phyloP scores from a whole-genome alignment of 2,113 vertebrate genomes.

The Hippocampus mohnikei region DNA sequence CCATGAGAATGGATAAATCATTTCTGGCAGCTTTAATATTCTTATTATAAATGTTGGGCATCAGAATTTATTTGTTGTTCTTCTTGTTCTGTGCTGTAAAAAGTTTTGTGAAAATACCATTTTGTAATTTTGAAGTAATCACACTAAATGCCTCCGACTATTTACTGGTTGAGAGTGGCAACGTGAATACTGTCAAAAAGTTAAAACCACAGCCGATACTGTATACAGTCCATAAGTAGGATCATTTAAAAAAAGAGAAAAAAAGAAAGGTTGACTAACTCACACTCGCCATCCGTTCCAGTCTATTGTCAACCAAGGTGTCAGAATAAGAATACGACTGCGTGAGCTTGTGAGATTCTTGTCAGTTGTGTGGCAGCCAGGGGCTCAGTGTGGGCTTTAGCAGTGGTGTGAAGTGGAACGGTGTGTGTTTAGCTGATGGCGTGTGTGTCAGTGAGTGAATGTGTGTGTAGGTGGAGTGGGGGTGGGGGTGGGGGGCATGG shows the following conservation, averaged over 20 bases:
- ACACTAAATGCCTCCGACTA: neutral
- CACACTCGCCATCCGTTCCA: constrained; percentile 27
- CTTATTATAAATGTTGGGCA: too few relatives aligned
- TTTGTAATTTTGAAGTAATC: neutral
- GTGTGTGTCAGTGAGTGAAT: constrained; percentile 22
- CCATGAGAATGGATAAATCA: too few relatives aligned
- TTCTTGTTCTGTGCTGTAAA: neutral
- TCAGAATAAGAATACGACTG: constrained; percentile 59
- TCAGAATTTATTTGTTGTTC: neutral
- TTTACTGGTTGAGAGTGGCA: neutral
- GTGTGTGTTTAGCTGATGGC: constrained; percentile 10
- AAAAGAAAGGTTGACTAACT: constrained; percentile 13
- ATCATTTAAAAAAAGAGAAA: neutral
- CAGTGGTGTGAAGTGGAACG: constrained; percentile 52
- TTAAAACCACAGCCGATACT: neutral
- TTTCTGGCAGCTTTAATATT: too few relatives aligned
- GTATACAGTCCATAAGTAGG: constrained; percentile 3
- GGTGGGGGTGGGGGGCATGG: constrained; percentile 38
- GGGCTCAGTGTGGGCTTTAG: constrained; percentile 47
- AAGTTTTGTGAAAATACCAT: neutral
- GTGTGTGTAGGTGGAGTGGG: constrained; percentile 23
- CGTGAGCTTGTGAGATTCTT: constrained; percentile 52
- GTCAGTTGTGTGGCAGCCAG: constrained; percentile 54
- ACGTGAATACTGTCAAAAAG: neutral
- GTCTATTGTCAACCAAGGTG: constrained; percentile 57